Conservation (phyloP, 2,797 vertebrate species). For the Sebastes itinus region DNA sequence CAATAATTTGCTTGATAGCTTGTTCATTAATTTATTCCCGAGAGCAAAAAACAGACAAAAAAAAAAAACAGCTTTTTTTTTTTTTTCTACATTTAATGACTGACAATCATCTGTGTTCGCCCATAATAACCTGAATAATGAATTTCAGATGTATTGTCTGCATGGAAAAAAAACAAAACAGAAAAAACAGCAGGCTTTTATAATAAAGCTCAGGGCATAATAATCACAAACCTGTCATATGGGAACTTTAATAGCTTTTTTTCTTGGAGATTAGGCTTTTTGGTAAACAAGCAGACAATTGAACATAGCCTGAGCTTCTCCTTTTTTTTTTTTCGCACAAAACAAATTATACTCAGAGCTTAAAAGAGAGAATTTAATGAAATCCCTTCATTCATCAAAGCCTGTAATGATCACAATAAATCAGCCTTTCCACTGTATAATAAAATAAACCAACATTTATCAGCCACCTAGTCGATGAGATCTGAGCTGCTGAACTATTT, state of each 20-base stretch:
- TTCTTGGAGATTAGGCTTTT: slow-evolving; percentile 42
- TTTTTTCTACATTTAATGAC: slow-evolving; percentile 23
- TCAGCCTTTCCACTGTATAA: slow-evolving; percentile 29
- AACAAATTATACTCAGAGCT: not conserved
- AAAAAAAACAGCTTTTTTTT: not conserved
- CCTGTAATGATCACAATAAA: slow-evolving; percentile 32
- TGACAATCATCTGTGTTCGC: slow-evolving; percentile 20
- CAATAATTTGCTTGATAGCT: slow-evolving; percentile 52
- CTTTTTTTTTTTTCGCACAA: not conserved
- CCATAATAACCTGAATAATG: slow-evolving; percentile 22
- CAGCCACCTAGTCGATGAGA: slow-evolving; percentile 3
- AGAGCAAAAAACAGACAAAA: slow-evolving; percentile 21
- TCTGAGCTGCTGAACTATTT: not conserved
- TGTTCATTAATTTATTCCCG: slow-evolving; percentile 58
- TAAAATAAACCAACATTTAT: slow-evolving; percentile 27
- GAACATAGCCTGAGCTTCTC: not conserved
- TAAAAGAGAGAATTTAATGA: not conserved
- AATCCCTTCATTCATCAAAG: slow-evolving; percentile 27
- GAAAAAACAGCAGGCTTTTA: slow-evolving; percentile 2
- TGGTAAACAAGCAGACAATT: slow-evolving; percentile 48
- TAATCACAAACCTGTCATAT: slow-evolving; percentile 26
- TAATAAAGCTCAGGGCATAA: not conserved
- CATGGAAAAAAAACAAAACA: not conserved
- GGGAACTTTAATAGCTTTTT: slow-evolving; percentile 39
- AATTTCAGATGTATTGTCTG: slow-evolving; percentile 6